Evolutionary conservation across 2,797 vertebrate genomes (phyloP), one percentile per base, ranked within the genome.

Genomic region (Enteromius unitaeniatus): DNA sequence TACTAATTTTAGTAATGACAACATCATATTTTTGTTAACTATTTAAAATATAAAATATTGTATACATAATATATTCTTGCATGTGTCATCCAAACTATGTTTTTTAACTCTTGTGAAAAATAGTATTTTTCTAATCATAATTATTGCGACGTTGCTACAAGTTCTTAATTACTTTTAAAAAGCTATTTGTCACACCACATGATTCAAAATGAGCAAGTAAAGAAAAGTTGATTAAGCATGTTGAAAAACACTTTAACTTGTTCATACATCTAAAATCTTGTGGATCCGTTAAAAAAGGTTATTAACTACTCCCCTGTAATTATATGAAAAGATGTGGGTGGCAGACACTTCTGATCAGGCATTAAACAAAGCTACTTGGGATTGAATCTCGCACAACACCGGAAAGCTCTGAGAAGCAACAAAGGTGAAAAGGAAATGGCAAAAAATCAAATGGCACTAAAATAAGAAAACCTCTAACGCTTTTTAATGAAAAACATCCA

Each of bases 381-480:
- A 53, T 1, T 53, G 28, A 53, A 53, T 76, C 21, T 76, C n/a
- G 4, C 51, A 42, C 58, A n/a, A 42, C 3, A 42, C 74, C 6
- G 0, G 53, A 21, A 60, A 47, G 0, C 19, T 72, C 47, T 31
- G 40, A 72, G 26, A 79, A 37, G 62, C 40, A 78, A 51, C 26
- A 78, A 13, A 68, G 21, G 28, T 23, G 21, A n/a, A 67, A 8
- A 31, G 31, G 14, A 55, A 31, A 31, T 42, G 21, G 23, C 42
- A 53, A 47, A 19, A 34, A 67, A 79, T 74, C 21, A 34, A 75
- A 45, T 1, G 10, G 40, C 51, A 47, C 67, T 72, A 45, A 81
- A 47, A 72, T 45, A 70, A 81, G 37, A 81, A 51, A 79, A 58
- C 73, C 34, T 40, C n/a, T 10, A 42, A 58, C 7, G 9, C 14